Base-by-base conservation (phyloP, 2,888 invertebrate genomes). In the Oligia fasciuncula region DNA sequence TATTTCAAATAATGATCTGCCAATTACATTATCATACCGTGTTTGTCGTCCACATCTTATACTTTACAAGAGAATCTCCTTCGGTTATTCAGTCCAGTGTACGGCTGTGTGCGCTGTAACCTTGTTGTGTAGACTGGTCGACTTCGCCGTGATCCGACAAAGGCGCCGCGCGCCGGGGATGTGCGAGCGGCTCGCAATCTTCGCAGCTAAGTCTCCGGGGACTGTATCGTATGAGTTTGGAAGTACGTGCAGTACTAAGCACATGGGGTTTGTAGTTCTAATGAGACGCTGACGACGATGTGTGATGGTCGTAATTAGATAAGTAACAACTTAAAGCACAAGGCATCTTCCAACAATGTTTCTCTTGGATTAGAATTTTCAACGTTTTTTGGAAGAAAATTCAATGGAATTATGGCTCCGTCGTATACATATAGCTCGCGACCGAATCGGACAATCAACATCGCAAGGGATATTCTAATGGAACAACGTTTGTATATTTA, bases 161-260 rank as follows among this genome's bases (percentile, higher is more conserved):
- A 71, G 68, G 67, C 71, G 23, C 11, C 17, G 17, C 65, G 67
- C 71, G 23, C 11, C 17, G 17, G 51, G 29, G 63, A n/a, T 65
- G 54, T 69, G 54, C 19, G 40, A 62, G 66, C 60, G 35, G 63
- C 77, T 60, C 40, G 65, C 63, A 65, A 49, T 76, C 68, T 68
- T 54, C 8, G 40, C 68, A n/a, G 68, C 65, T n/a, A 65, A 65
- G 46, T 69, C 72, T 29, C 68, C 8, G 4, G 67, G 40, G 73
- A 14, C 63, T 35, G 4, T 23, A 1, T 46, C 11, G 29, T 57
- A 60, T 57, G 49, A 19, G 19, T 40, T 76, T 57, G 40, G 46
- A 17, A 4, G 54, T 57, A 49, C 4, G 11, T 23, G 19, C 19
- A 40, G 29, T 13, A 29, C 43, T 13, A 13, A n/a, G 23, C n/a